Evolutionary conservation across 1,140 invertebrate genomes (phyloP).

Genomic region (Drosophila arawakana): DNA sequence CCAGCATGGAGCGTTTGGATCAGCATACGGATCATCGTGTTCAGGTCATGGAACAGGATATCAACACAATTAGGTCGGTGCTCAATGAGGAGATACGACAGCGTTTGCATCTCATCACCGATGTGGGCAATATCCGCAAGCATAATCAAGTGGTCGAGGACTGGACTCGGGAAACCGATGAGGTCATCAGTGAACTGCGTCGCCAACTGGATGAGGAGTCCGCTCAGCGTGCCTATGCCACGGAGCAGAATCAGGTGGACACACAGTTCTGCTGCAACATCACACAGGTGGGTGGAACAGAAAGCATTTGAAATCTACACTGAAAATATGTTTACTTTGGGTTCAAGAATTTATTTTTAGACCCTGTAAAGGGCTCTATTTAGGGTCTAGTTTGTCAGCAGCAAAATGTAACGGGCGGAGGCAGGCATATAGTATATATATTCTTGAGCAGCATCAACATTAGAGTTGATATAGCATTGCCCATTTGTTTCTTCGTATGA

Average conservation of each 20-base stretch:
- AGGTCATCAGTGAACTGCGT: slow-evolving; percentile 53
- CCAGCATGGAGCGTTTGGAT: slow-evolving; percentile 69
- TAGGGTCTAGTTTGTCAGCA: too few species aligned
- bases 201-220: slow-evolving; percentile 68
- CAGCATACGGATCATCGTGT: slow-evolving; percentile 68
- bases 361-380: too few species aligned
- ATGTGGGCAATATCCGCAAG: slow-evolving; percentile 80
- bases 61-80: slow-evolving; percentile 73
- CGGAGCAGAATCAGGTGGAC: slow-evolving; percentile 69
- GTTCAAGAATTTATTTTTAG: too few species aligned
- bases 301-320: background rate
- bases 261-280: slow-evolving; percentile 69
- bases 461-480: too few species aligned
- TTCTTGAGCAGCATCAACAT: too few species aligned
- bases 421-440: too few species aligned
- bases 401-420: too few species aligned
- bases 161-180: slow-evolving; percentile 75
- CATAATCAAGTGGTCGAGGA: slow-evolving; percentile 82
- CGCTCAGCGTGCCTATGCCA: slow-evolving; percentile 48
- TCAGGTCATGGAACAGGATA: slow-evolving; percentile 73
- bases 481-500: too few species aligned
- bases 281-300: slow-evolving; percentile 53
- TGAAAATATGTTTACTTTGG: too few species aligned
- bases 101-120: slow-evolving; percentile 78
- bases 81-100: slow-evolving; percentile 83